Base-by-base conservation (phyloP, 2,113 vertebrate genomes). In the Paedocypris sp. region DNA sequence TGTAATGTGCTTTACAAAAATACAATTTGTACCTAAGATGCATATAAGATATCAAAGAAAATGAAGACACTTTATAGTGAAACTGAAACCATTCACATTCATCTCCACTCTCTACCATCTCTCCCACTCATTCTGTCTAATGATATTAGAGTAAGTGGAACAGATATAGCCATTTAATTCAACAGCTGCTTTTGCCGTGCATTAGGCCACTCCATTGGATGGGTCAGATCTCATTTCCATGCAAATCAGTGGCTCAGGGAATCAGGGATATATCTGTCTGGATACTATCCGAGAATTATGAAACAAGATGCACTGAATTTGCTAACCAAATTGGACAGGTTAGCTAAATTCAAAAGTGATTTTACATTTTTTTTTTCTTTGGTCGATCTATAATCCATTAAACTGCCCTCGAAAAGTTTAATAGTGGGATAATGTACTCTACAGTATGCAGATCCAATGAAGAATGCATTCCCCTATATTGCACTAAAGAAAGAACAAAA, bases 161-260 rank as follows among this genome's bases (percentile, higher is more conserved):
- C 58, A 70, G 63, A 62, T 64, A 70, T 51, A 62, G 62, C 58
- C 51, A 62, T 70, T 66, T 66, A 70, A 36, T 45, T 66, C 68
- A 66, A 70, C 68, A 70, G 46, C 68, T 70, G 68, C 53, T 70
- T 70, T 70, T 61, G 49, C 28, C 36, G 57, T 31, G 35, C 32
- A 33, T 64, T 59, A 70, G 41, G 65, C 50, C 29, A 49, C 58
- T 70, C 49, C 50, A 70, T 45, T 66, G 56, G 43, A 45, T 52
- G 36, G 51, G 58, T 70, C 68, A 70, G 43, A 70, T 66, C 62
- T 70, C 43, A 70, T 70, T 66, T 66, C 68, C 58, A 70, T 66
- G 68, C 63, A 70, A 70, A 70, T 66, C 58, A 66, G 69, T 39
- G 47, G 31, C 48, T 35, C 31, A 8, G 43, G 42, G 39, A 20